Evolutionary conservation across 2,797 vertebrate species (phyloP).

Genomic region (Clarias fuscus): DNA sequence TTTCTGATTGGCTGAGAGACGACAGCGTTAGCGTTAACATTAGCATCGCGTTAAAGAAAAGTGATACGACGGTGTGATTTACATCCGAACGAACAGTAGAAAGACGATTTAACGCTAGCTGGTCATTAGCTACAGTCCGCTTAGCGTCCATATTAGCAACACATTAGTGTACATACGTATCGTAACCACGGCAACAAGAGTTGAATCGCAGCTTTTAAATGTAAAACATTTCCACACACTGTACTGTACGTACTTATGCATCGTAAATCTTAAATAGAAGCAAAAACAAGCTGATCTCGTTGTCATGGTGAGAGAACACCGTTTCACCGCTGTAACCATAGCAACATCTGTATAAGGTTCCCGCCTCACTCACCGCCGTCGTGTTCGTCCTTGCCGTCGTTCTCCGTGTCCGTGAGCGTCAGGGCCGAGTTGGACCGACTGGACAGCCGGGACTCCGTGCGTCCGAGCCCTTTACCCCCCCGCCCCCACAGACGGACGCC

Average conservation of each 20-base stretch:
- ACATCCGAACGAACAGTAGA: neutral
- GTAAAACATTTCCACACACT: neutral
- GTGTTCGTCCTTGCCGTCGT: conserved; percentile 96
- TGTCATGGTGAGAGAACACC: neutral
- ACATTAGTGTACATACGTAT: neutral
- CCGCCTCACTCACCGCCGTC: conserved; percentile 87
- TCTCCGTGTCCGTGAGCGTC: conserved; percentile 96
- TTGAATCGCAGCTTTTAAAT: neutral
- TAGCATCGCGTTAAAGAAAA: neutral
- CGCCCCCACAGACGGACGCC: conserved; percentile 93
- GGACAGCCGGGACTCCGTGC: conserved; percentile 88
- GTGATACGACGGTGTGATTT: neutral
- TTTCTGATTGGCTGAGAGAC: neutral
- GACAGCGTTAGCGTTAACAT: neutral
- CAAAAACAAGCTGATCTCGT: neutral
- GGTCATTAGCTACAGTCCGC: neutral
- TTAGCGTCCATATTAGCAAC: neutral
- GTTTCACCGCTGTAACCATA: neutral
- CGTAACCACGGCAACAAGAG: conserved; percentile 6
- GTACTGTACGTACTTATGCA: neutral
- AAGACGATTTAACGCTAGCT: neutral
- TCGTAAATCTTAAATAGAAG: too few species aligned
- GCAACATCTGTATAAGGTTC: neutral
- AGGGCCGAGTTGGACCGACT: conserved; percentile 97
- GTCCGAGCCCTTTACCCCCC: conserved; percentile 86